A percentile compares a stretch with the other conserved stretches of the same genome.
phyloP scores from a whole-genome alignment of 2,888 invertebrate species.

The Trachelus stipa region DNA sequence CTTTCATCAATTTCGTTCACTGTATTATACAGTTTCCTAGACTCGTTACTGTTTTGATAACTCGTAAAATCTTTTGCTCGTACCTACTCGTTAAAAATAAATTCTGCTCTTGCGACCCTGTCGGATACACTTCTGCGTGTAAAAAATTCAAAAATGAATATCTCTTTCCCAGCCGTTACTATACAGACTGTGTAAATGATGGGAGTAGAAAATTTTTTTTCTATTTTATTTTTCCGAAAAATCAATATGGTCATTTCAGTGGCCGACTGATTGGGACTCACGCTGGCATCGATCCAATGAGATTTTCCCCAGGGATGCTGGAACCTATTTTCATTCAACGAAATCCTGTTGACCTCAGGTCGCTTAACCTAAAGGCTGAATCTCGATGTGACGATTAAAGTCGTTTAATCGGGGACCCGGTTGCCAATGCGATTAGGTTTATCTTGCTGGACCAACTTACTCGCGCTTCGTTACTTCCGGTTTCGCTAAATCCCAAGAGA shows the following conservation, averaged over 20 bases:
- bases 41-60: background rate
- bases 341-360: background rate
- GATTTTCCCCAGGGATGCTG: background rate
- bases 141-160: background rate
- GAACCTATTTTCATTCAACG: background rate
- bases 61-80: background rate
- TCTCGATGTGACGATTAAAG: background rate
- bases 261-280: background rate
- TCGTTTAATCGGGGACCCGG: background rate
- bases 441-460: background rate
- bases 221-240: background rate
- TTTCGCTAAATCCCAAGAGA: background rate
- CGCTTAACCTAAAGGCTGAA: background rate
- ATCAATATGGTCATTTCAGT: background rate
- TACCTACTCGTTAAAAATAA: background rate
- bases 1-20: background rate
- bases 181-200: background rate
- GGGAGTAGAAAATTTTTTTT: background rate
- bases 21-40: background rate
- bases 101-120: background rate
- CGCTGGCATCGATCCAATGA: background rate
- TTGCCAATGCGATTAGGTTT: background rate
- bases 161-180: background rate
- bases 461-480: background rate
- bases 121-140: no score